Conservation (phyloP, 2,113 vertebrate genomes). For the Vicugna pacos region DNA sequence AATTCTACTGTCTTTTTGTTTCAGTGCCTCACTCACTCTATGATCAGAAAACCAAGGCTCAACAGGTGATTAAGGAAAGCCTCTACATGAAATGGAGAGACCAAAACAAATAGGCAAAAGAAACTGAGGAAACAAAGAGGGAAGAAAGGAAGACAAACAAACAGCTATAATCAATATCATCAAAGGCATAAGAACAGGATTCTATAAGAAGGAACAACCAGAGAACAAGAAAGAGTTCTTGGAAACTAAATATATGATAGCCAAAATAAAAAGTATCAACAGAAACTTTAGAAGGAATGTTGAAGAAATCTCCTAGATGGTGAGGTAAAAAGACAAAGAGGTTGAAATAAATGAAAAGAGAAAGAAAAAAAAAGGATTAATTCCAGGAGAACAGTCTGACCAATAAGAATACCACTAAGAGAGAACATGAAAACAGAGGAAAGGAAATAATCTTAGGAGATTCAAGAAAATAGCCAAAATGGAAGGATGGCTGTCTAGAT, state of each 20-base stretch:
- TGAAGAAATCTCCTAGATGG: neutral
- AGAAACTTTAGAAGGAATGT: neutral
- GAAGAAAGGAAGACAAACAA: neutral
- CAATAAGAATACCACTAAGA: neutral
- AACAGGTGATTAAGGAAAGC: neutral
- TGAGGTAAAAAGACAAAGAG: neutral
- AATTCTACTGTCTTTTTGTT: neutral
- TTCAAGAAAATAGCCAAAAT: conserved; percentile 16
- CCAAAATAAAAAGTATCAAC: neutral
- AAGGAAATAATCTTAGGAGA: neutral
- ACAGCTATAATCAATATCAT: conserved; percentile 31
- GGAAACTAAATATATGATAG: neutral
- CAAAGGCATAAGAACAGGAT: neutral
- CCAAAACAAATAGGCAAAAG: neutral
- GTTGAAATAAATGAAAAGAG: neutral
- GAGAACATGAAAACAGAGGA: neutral
- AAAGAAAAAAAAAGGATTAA: conserved; percentile 12
- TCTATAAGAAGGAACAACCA: neutral
- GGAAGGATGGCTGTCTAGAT: neutral
- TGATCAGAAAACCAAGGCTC: neutral
- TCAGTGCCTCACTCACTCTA: neutral
- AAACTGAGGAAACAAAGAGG: neutral
- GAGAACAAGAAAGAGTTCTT: conserved; percentile 19
- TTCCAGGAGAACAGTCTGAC: neutral
- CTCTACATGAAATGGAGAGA: neutral